phyloP scores from a whole-genome alignment of 2,888 invertebrate genomes.

The Spilarctia lutea region DNA sequence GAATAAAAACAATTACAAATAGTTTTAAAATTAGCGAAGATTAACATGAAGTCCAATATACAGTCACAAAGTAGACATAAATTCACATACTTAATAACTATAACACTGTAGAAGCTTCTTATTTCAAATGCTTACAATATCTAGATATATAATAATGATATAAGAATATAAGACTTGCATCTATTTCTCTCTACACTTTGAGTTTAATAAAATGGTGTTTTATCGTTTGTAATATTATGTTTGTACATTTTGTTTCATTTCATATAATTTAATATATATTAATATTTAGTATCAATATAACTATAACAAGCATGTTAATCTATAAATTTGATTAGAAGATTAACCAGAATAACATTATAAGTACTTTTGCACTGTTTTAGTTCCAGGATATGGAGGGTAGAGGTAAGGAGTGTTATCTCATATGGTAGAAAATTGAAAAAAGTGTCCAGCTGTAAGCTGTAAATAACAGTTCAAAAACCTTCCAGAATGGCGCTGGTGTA shows the following conservation, averaged over 20 bases:
- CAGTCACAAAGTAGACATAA: slow-evolving; percentile 34
- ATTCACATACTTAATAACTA: slow-evolving; percentile 25
- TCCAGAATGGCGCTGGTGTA: no score
- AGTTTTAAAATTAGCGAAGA: slow-evolving; percentile 39
- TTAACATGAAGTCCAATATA: slow-evolving; percentile 36
- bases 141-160: slow-evolving; percentile 15
- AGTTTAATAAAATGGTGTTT: neutral
- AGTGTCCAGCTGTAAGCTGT: no score
- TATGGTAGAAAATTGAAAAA: no score
- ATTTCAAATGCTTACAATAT: slow-evolving; percentile 26
- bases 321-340: neutral
- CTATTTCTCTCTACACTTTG: neutral
- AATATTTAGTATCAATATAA: neutral
- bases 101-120: slow-evolving; percentile 30
- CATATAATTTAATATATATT: neutral
- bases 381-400: no score
- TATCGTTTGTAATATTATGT: neutral
- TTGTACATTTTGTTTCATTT: slow-evolving; percentile 2
- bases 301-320: neutral
- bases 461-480: no score
- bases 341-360: neutral
- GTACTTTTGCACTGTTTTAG: neutral
- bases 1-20: slow-evolving; percentile 37
- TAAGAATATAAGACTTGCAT: slow-evolving; percentile 4
- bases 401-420: no score